Evolutionary conservation across 2,888 invertebrate genomes (phyloP).

Genomic region (Melanostoma mellinum): DNA sequence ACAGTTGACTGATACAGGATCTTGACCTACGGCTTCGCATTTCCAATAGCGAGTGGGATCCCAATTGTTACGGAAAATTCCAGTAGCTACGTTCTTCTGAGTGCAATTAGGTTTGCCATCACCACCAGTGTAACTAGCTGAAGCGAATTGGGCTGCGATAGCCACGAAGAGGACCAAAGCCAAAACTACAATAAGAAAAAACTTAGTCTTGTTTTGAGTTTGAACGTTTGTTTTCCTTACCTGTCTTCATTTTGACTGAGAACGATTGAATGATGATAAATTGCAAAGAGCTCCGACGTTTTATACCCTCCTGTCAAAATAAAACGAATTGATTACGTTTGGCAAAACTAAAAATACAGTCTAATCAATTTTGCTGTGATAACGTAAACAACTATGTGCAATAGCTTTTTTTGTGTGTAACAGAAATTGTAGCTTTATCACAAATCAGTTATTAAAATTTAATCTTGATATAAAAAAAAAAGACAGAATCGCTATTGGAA

Average conservation of each 20-base stretch:
- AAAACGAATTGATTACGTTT: neutral
- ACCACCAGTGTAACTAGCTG: conserved; percentile 73
- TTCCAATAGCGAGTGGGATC: conserved; percentile 78
- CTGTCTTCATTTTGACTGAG: conserved; percentile 48
- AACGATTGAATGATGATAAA: conserved; percentile 28
- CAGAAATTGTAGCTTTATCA: conserved; percentile 20
- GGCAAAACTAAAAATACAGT: conserved; percentile 22
- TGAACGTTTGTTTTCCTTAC: conserved; percentile 12
- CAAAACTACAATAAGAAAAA: conserved; percentile 18
- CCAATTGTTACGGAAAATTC: conserved; percentile 76
- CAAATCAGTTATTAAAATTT: neutral
- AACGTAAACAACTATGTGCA: conserved; percentile 3
- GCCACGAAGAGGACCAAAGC: conserved; percentile 43
- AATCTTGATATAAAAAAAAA: too few relatives aligned
- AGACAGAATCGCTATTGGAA: too few relatives aligned
- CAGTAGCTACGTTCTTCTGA: conserved; percentile 73
- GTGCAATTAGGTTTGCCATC: conserved; percentile 77
- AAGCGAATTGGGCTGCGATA: conserved; percentile 64
- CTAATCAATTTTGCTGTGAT: conserved; percentile 28
- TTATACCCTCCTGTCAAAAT: conserved; percentile 15
- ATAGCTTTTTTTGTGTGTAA: neutral
- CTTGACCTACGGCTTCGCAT: conserved; percentile 70
- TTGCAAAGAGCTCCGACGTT: neutral
- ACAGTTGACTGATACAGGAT: conserved; percentile 73
- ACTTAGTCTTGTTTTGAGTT: neutral